These are phyloP conservation scores for Zootermopsis nevadensis DNA, from an alignment of 2,888 invertebrate genomes.

Conservation along the genomic window DNA sequence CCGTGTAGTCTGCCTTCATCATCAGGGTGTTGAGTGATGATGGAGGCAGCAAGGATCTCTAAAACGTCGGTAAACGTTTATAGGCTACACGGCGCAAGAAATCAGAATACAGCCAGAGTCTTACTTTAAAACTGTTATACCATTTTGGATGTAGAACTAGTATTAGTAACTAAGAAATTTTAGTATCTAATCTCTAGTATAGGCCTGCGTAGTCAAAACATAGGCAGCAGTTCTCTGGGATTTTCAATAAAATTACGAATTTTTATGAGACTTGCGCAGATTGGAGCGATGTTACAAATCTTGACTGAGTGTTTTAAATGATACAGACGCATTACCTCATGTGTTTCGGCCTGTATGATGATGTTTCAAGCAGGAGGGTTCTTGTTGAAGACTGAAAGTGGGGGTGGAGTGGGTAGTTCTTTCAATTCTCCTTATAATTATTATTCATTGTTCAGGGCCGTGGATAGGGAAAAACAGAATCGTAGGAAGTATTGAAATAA, in stretches of 20 bases:
- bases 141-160: no score
- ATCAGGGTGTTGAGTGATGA: no score
- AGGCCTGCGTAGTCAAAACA: no score
- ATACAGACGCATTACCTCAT: not conserved
- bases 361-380: not conserved
- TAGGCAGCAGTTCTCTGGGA: not conserved
- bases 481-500: slow-evolving; percentile 19
- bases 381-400: not conserved
- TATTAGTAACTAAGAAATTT: no score
- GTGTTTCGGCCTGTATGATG: not conserved
- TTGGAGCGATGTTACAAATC: not conserved
- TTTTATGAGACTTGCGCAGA: not conserved
- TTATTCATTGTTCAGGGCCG: not conserved
- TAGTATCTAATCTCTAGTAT: no score
- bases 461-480: not conserved
- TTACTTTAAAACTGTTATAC: no score
- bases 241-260: not conserved
- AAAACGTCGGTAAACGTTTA: no score
- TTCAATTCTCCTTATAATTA: not conserved
- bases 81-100: no score
- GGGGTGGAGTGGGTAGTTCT: not conserved
- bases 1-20: no score
- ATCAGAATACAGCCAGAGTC: no score
- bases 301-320: not conserved
- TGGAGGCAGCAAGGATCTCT: no score